Evolutionary conservation across 2,113 vertebrate species (phyloP).

Genomic region (Coryphaenoides rupestris): DNA sequence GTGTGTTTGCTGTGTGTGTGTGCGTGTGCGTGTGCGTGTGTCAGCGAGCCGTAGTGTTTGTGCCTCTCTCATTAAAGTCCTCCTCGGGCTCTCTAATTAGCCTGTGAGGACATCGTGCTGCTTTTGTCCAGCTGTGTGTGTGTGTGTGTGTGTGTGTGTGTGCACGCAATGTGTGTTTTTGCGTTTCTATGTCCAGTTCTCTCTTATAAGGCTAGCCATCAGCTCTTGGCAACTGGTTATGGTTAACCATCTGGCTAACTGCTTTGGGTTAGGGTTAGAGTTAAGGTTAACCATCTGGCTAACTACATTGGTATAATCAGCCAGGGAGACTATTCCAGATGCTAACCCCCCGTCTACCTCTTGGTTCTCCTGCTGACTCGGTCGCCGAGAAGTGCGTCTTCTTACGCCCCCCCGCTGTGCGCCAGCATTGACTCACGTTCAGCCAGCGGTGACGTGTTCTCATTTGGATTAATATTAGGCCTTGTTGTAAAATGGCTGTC

Average conservation of each 20-base stretch:
- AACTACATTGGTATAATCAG: no score
- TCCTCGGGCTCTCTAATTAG: constrained; percentile 54
- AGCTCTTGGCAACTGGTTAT: constrained; percentile 48
- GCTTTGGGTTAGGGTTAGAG: no score
- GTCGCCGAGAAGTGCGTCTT: no score
- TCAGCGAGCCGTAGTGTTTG: background rate
- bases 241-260: constrained; percentile 60
- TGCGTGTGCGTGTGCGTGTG: background rate
- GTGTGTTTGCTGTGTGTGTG: background rate
- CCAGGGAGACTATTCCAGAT: no score
- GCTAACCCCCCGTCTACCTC: no score
- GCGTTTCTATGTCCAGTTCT: constrained; percentile 27
- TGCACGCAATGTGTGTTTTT: constrained; percentile 4
- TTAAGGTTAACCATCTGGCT: no score
- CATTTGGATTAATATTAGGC: no score
- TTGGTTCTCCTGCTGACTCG: no score
- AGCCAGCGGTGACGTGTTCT: no score
- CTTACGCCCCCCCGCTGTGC: no score
- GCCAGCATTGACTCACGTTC: no score
- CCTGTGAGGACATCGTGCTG: constrained; percentile 37
- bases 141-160: constrained; percentile 48
- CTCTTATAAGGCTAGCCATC: constrained; percentile 68
- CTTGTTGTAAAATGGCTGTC: no score
- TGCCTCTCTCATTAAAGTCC: constrained; percentile 4
- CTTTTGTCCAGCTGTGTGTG: constrained; percentile 19